phyloP scores from a whole-genome alignment of 1,140 invertebrate genomes.

The Nasonia vitripennis region DNA sequence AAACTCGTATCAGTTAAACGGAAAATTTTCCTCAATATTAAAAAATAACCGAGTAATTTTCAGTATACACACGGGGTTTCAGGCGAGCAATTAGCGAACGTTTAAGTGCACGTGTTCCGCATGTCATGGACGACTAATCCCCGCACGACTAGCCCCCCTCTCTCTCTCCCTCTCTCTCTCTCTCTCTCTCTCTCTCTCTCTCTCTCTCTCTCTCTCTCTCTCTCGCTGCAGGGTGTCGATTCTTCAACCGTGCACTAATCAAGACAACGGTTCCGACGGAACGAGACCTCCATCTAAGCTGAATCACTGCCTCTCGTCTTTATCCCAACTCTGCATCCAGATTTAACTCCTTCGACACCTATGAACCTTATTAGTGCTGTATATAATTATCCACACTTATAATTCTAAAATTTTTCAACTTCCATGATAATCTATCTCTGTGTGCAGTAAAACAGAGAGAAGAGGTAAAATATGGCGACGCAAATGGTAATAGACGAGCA shows the following conservation, averaged over 20 bases:
- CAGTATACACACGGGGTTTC: not conserved
- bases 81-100: conserved; percentile 68
- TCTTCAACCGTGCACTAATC: conserved; percentile 62
- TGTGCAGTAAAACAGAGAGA: no score
- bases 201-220: not conserved
- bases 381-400: not conserved
- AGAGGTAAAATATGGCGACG: no score
- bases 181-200: not conserved
- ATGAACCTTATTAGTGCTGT: not conserved
- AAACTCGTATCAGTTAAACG: no score
- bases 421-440: no score
- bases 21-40: no score
- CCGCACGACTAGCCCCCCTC: conserved; percentile 47
- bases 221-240: conserved; percentile 55
- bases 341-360: not conserved
- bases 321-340: not conserved
- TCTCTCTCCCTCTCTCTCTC: no score
- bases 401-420: not conserved
- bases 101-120: conserved; percentile 70
- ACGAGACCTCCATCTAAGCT: not conserved
- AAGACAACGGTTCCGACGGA: conserved; percentile 59
- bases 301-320: not conserved
- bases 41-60: not conserved
- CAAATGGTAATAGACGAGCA: no score
- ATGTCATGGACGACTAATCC: conserved; percentile 66